phyloP scores from a whole-genome alignment of 2,797 vertebrate genomes.

The Coregonus ussuriensis region DNA sequence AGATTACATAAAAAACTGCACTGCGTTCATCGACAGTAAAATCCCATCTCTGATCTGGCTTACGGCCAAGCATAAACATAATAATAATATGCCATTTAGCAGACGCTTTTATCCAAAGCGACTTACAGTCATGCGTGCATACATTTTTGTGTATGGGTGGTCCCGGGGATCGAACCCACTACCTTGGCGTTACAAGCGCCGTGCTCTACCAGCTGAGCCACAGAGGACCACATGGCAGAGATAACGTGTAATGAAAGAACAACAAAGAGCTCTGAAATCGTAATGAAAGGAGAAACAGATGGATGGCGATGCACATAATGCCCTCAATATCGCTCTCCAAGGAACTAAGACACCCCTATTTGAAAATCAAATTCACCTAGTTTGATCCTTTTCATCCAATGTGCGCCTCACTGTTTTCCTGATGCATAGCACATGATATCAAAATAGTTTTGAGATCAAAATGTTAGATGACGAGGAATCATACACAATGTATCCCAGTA shows the following conservation, averaged over 20 bases:
- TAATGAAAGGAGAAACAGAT: not conserved
- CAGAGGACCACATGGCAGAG: constrained; percentile 17
- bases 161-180: too few species aligned
- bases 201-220: too few species aligned
- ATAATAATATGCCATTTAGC: too few species aligned
- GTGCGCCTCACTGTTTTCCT: not conserved
- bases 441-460: not conserved
- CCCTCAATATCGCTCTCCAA: constrained; percentile 39
- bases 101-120: too few species aligned
- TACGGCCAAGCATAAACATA: constrained; percentile 41
- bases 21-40: constrained; percentile 57
- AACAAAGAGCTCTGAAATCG: constrained; percentile 24
- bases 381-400: constrained; percentile 18
- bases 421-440: not conserved
- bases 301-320: constrained; percentile 6
- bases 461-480: not conserved
- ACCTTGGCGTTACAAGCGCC: too few species aligned
- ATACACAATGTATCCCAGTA: not conserved
- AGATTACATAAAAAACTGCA: constrained; percentile 51
- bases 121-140: too few species aligned
- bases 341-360: constrained; percentile 22
- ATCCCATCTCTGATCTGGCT: constrained; percentile 46
- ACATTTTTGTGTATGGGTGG: too few species aligned
- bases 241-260: constrained; percentile 32
- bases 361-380: constrained; percentile 33